phyloP scores from a whole-genome alignment of 2,888 invertebrate genomes.

The Phortica okadai region DNA sequence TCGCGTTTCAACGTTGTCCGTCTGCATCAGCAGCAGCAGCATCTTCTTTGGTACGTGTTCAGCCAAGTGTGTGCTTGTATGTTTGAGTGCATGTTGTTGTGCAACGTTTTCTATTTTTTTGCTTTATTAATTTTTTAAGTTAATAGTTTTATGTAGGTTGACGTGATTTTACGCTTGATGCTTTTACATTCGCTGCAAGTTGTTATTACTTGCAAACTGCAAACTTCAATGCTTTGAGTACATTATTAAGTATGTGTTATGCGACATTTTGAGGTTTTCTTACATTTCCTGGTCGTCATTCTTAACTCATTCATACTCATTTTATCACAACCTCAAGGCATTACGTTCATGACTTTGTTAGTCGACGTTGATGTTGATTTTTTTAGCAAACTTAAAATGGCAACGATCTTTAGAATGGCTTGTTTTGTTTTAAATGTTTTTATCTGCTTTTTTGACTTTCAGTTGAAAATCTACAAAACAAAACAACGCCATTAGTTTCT shows the following conservation, averaged over 20 bases:
- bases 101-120: background rate
- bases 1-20: background rate
- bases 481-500: too few relatives aligned
- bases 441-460: too few relatives aligned
- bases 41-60: background rate
- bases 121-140: slow-evolving; percentile 21
- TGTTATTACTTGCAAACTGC: background rate
- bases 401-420: too few relatives aligned
- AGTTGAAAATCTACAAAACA: too few relatives aligned
- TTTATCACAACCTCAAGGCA: too few relatives aligned
- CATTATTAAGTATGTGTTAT: background rate
- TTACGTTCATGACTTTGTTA: too few relatives aligned
- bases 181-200: background rate
- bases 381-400: too few relatives aligned
- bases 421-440: too few relatives aligned
- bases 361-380: too few relatives aligned
- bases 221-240: background rate
- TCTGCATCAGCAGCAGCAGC: background rate
- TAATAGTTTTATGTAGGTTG: slow-evolving; percentile 18
- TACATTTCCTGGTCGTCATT: too few relatives aligned
- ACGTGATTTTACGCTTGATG: slow-evolving; percentile 17
- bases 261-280: too few relatives aligned
- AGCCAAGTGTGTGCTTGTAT: background rate
- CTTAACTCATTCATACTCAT: too few relatives aligned
- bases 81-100: background rate